These are phyloP conservation scores for Tuberolachnus salignus DNA, from an alignment of 2,888 invertebrate genomes.

Conservation along the genomic window DNA sequence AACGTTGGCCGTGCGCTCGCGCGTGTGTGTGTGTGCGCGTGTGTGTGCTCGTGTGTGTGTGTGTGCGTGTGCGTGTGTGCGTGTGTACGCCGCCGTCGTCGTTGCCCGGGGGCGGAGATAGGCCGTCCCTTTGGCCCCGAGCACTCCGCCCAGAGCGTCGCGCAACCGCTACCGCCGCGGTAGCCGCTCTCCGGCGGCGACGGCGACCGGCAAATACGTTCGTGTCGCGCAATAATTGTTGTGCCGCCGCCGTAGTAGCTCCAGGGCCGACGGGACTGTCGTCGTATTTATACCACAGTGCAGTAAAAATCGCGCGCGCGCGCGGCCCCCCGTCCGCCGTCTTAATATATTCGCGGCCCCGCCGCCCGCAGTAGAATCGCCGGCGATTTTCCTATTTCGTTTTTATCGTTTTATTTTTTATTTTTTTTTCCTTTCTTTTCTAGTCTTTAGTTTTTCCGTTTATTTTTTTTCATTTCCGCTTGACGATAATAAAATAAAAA, in stretches of 20 bases:
- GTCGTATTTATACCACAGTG: neutral
- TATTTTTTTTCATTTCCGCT: no score
- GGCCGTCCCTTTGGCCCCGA: slow-evolving; percentile 54
- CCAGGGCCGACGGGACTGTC: slow-evolving; percentile 30
- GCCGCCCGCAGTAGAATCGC: neutral
- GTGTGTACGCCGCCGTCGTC: neutral
- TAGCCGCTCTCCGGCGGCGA: slow-evolving; percentile 41
- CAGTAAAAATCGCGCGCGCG: neutral
- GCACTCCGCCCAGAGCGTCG: slow-evolving; percentile 56
- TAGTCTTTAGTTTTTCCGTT: no score
- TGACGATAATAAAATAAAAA: no score
- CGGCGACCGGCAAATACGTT: slow-evolving; percentile 40
- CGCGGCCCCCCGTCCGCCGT: neutral
- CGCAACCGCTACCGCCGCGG: slow-evolving; percentile 55
- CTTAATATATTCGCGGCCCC: neutral
- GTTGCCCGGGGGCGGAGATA: slow-evolving; percentile 44
- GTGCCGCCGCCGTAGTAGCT: slow-evolving; percentile 36
- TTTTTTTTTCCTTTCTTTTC: no score
- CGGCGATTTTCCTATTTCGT: neutral
- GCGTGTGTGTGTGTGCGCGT: neutral
- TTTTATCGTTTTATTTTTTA: no score
- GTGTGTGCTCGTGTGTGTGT: neutral
- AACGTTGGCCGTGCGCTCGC: neutral
- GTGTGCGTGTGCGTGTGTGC: neutral
- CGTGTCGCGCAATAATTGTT: slow-evolving; percentile 46